Base-by-base conservation (phyloP, 2,797 vertebrate species). In the Gymnodraco acuticeps region DNA sequence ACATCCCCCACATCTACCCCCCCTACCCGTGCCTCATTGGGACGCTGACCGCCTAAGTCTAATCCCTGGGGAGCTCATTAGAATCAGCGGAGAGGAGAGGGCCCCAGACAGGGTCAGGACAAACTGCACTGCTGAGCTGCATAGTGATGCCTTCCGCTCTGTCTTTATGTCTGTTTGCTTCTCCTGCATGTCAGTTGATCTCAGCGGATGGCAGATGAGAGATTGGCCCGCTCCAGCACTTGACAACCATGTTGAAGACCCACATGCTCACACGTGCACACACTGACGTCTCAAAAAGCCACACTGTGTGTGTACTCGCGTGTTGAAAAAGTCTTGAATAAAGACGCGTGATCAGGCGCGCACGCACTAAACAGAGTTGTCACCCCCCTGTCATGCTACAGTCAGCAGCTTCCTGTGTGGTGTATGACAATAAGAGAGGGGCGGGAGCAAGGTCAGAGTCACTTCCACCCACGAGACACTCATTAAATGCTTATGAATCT, bases 61-160 rank as follows among this genome's bases (percentile, higher is more conserved):
- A 63, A 65, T 91, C 93, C 87, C 89, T 1, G 4, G 90, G 91
- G 94, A 94, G 88, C 94, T 95, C 93, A 95, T 95, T 95, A 95
- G 90, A 92, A 92, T 91, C 89, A 87, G 69, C 58, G 48, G 79
- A 62, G 91, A 92, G 89, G 82, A 84, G 85, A 82, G 81, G 92
- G 81, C 86, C 90, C 84, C 88, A 89, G 91, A 92, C 90, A 88
- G 88, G 92, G 93, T 92, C 92, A 92, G 89, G 91, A 93, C 89
- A 87, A 92, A 90, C 88, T 81, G 82, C 84, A 64, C 75, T 1
- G 69, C 87, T 64, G 90, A 64, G 82, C 91, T 92, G 94, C 93
- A 95, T 94, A 94, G 93, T 87, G 93, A 95, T 95, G 88, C 78
- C 78, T 84, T 75, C 85, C 77, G 65, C 89, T 87, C 87, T 1